Conservation (phyloP, 2,113 vertebrate species). For the Paradisaea rubra region DNA sequence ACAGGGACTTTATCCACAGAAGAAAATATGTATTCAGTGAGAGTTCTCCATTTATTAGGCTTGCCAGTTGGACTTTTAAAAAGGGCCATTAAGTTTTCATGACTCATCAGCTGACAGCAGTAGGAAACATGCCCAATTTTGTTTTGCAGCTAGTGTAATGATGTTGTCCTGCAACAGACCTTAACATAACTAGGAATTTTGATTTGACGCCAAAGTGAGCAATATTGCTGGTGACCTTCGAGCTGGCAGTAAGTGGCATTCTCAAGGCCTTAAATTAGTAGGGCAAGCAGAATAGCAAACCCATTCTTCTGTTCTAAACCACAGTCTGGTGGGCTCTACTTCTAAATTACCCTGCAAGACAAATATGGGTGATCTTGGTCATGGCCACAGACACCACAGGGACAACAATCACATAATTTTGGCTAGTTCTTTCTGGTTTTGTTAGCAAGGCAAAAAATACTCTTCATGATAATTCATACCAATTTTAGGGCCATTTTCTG, state of each 20-base stretch:
- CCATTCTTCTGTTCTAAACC: slow-evolving; percentile 23
- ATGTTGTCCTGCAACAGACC: slow-evolving; percentile 47
- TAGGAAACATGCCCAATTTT: slow-evolving; percentile 41
- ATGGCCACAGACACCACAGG: not conserved
- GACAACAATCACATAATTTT: not conserved
- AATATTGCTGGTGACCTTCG: slow-evolving; percentile 54
- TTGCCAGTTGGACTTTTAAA: not conserved
- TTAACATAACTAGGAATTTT: slow-evolving; percentile 55
- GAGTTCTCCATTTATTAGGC: not conserved
- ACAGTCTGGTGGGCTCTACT: slow-evolving; percentile 12
- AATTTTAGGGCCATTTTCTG: slow-evolving; percentile 33
- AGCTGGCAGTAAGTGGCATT: slow-evolving; percentile 66
- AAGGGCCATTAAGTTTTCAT: slow-evolving; percentile 34
- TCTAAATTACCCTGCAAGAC: slow-evolving; percentile 3
- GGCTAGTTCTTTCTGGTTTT: slow-evolving; percentile 27
- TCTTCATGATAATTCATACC: not conserved
- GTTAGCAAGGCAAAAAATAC: slow-evolving; percentile 7
- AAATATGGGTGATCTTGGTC: not conserved
- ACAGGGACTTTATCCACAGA: not conserved
- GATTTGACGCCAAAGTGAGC: slow-evolving; percentile 53
- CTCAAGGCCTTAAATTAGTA: slow-evolving; percentile 62
- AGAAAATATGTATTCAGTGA: not conserved
- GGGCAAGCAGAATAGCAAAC: slow-evolving; percentile 49
- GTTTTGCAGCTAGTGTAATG: slow-evolving; percentile 49
- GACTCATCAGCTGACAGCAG: slow-evolving; percentile 16